A percentile compares a stretch with the other conserved stretches of the same genome.
Evolutionary conservation across 2,113 vertebrate species (phyloP).

Genomic region (Manacus vitellinus): DNA sequence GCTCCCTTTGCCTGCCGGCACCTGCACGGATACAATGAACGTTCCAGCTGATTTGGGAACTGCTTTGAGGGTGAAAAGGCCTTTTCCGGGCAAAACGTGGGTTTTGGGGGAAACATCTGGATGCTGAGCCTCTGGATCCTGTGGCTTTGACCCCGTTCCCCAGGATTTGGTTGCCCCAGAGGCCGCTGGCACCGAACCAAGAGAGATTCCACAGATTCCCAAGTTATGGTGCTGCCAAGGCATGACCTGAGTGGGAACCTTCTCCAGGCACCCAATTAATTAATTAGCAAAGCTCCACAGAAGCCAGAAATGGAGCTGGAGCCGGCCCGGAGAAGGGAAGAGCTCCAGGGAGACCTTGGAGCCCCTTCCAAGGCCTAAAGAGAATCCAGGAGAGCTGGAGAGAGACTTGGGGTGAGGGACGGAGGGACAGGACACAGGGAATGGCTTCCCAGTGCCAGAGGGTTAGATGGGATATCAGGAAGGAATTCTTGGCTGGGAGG

Average conservation of each 20-base stretch:
- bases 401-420: not conserved
- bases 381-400: not conserved
- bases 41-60: not conserved
- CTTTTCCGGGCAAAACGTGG: fast-evolving
- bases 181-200: not conserved
- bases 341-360: not conserved
- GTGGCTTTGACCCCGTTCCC: fast-evolving
- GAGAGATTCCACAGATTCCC: not conserved
- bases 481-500: not conserved
- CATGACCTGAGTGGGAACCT: not conserved
- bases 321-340: not conserved
- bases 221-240: not conserved
- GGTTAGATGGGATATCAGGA: not conserved
- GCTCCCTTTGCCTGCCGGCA: fast-evolving
- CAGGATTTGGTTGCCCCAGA: not conserved
- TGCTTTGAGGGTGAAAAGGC: not conserved
- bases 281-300: not conserved
- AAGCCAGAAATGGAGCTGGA: not conserved
- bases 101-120: not conserved
- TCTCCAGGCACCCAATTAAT: not conserved
- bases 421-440: not conserved
- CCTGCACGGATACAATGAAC: fast-evolving
- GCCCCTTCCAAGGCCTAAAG: not conserved
- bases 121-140: not conserved
- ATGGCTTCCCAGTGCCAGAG: not conserved